Conservation (phyloP, 2,797 vertebrate species). For the Momotus momota region DNA sequence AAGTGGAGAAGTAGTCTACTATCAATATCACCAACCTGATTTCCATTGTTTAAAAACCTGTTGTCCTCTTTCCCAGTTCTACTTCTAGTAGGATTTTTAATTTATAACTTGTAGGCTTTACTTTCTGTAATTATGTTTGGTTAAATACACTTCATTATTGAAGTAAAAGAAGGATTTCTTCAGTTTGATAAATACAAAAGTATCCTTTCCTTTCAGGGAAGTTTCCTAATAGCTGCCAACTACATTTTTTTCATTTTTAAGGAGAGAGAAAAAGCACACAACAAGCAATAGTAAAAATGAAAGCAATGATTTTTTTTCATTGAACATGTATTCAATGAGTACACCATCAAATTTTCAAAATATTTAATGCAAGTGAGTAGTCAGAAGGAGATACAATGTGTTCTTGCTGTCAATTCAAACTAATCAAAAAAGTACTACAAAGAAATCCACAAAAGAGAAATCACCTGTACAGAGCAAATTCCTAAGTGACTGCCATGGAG, state of each 20-base stretch:
- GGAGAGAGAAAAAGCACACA: not conserved
- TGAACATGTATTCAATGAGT: not conserved
- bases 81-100: not conserved
- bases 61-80: not conserved
- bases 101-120: not conserved
- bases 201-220: not conserved
- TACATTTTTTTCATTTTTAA: not conserved
- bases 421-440: slow-evolving; percentile 46
- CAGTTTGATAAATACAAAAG: not conserved
- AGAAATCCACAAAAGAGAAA: slow-evolving; percentile 65
- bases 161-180: not conserved
- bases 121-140: not conserved
- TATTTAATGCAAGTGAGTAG: slow-evolving; percentile 7
- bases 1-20: not conserved
- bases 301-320: not conserved
- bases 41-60: not conserved
- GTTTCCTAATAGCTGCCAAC: not conserved
- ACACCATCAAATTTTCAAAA: slow-evolving; percentile 5
- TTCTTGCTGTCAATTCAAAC: slow-evolving; percentile 13
- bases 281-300: not conserved
- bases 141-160: not conserved
- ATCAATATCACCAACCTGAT: not conserved
- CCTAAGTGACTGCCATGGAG: slow-evolving; percentile 21
- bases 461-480: slow-evolving; percentile 45
- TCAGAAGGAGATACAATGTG: slow-evolving; percentile 10